These are phyloP conservation scores for Morus bassanus DNA, from an alignment of 2,797 vertebrate genomes.

Conservation along the genomic window DNA sequence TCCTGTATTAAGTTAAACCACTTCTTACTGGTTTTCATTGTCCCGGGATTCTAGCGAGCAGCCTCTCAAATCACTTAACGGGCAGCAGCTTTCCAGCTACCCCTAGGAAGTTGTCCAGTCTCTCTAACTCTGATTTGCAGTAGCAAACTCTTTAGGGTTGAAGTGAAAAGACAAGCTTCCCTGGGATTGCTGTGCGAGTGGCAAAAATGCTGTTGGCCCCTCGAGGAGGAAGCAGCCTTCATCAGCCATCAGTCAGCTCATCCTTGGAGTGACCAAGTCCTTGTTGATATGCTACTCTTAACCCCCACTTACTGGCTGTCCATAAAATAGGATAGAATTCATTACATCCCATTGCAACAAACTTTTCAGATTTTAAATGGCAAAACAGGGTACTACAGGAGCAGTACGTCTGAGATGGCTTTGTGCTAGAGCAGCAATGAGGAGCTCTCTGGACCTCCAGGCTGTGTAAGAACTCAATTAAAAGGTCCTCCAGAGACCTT, in stretches of 20 bases:
- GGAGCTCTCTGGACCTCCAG: background rate
- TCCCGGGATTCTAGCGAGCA: background rate
- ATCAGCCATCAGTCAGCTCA: background rate
- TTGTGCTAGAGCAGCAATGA: background rate
- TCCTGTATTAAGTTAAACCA: conserved; percentile 29
- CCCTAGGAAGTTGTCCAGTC: background rate
- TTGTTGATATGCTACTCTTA: background rate
- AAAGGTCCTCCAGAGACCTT: background rate
- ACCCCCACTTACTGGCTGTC: background rate
- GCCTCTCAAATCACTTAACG: background rate
- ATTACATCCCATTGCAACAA: background rate
- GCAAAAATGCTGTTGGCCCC: background rate
- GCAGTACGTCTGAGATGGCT: background rate
- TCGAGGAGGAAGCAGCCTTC: background rate
- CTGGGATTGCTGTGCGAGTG: background rate
- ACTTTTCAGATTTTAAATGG: background rate
- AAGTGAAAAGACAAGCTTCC: background rate
- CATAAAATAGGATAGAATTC: background rate
- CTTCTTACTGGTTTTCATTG: conserved; percentile 35
- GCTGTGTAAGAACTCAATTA: background rate
- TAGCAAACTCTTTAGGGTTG: background rate
- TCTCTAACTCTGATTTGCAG: background rate
- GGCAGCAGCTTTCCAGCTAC: conserved; percentile 12
- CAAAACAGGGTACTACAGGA: background rate
- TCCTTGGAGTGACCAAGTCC: background rate